phyloP scores from a whole-genome alignment of 2,113 vertebrate genomes.

The Anguilla japonica region DNA sequence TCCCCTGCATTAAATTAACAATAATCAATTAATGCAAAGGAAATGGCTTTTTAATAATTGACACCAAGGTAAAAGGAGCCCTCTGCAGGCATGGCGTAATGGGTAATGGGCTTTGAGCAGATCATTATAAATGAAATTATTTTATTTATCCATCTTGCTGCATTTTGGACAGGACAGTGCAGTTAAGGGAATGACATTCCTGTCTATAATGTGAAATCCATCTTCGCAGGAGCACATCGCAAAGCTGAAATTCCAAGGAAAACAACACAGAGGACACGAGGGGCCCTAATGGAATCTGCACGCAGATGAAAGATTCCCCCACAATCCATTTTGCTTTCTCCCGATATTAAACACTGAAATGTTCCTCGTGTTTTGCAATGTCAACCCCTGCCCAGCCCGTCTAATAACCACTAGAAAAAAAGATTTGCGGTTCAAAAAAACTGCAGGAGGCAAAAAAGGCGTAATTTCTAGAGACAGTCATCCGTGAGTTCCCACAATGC shows the following conservation, averaged over 20 bases:
- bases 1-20: conserved; percentile 21
- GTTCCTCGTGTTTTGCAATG: neutral
- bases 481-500: neutral
- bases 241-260: neutral
- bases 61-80: neutral
- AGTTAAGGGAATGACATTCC: neutral
- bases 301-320: neutral
- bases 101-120: conserved; percentile 14
- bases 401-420: neutral
- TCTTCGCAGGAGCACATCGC: neutral
- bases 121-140: neutral
- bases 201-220: neutral
- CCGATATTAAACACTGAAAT: neutral
- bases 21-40: conserved; percentile 39
- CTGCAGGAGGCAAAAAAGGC: neutral
- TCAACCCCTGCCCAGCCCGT: neutral
- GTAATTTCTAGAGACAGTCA: neutral
- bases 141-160: neutral
- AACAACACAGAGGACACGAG: neutral
- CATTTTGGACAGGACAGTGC: neutral
- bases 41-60: conserved; percentile 38
- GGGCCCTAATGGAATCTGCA: neutral
- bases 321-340: too few relatives aligned
- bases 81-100: neutral
- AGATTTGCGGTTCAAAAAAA: neutral